These are phyloP conservation scores for Miichthys miiuy DNA, from an alignment of 2,797 vertebrate species.

Conservation along the genomic window DNA sequence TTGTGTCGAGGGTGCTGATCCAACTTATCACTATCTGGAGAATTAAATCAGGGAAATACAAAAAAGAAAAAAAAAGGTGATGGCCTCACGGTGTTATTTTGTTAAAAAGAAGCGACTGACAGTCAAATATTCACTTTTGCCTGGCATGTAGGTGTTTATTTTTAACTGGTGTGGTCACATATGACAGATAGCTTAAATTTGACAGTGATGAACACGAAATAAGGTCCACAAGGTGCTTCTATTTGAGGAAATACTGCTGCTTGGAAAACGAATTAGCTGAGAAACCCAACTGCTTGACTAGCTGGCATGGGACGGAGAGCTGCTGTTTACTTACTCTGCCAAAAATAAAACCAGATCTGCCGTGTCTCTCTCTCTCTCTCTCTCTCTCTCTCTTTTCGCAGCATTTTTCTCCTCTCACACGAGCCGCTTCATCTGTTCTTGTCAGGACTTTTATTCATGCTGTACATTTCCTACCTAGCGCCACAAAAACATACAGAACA, in stretches of 20 bases:
- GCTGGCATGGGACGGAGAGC: conserved; percentile 21
- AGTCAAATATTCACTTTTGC: conserved; percentile 42
- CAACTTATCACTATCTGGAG: background rate
- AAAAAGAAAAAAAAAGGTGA: background rate
- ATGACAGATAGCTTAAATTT: background rate
- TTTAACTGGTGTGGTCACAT: conserved; percentile 34
- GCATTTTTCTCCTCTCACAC: conserved; percentile 30
- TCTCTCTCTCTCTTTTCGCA: conserved; percentile 23
- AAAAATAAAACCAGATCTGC: conserved; percentile 41
- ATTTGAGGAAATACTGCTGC: conserved; percentile 25
- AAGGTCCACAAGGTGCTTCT: conserved; percentile 25
- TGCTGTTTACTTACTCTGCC: conserved; percentile 48
- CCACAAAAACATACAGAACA: conserved; percentile 51
- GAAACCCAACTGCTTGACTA: conserved; percentile 41
- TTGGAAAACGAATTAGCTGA: conserved; percentile 40
- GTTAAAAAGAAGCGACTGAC: background rate
- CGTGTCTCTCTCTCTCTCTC: background rate
- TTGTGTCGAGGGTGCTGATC: conserved; percentile 12
- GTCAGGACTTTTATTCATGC: conserved; percentile 45
- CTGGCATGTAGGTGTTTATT: conserved; percentile 40
- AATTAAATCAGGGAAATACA: background rate
- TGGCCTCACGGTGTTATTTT: background rate
- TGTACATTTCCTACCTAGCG: conserved; percentile 43
- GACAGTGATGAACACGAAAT: conserved; percentile 33
- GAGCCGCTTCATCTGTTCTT: conserved; percentile 56